A percentile compares a stretch with the other conserved stretches of the same genome.
Evolutionary conservation across 2,888 invertebrate species (phyloP).

Genomic region (Acrobasis consociella): DNA sequence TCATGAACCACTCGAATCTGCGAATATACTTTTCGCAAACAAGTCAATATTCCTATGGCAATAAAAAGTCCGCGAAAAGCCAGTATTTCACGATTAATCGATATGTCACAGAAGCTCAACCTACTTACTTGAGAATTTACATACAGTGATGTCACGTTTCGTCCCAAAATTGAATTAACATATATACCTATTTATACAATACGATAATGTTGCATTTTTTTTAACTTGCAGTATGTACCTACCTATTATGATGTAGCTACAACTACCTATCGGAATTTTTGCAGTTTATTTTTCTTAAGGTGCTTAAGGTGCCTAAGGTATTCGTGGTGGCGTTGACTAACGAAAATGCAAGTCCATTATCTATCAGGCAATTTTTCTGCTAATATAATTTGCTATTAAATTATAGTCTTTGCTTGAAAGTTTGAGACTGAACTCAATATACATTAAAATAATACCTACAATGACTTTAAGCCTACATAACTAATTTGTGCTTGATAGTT

Average conservation of each 20-base stretch:
- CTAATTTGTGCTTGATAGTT: too few relatives aligned
- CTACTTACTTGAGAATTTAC: conserved; percentile 49
- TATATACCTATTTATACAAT: not conserved
- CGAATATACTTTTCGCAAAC: conserved; percentile 13
- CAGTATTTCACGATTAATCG: conserved; percentile 35
- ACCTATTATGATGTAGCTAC: too few relatives aligned
- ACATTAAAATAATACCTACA: too few relatives aligned
- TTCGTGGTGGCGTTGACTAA: too few relatives aligned
- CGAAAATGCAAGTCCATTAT: too few relatives aligned
- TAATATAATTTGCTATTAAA: conserved; percentile 5
- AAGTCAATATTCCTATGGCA: conserved; percentile 15
- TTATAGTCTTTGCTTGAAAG: not conserved
- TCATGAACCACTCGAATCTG: not conserved
- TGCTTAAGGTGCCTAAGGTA: not conserved
- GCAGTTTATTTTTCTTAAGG: not conserved
- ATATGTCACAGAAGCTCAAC: conserved; percentile 32
- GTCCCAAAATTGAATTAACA: conserved; percentile 33
- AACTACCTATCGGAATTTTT: not conserved
- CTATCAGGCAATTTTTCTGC: not conserved
- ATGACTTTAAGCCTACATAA: too few relatives aligned
- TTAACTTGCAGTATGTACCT: too few relatives aligned
- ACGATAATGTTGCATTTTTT: too few relatives aligned
- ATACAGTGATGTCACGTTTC: conserved; percentile 55
- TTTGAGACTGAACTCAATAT: too few relatives aligned
- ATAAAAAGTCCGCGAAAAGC: conserved; percentile 30